These are phyloP conservation scores for Ispidina picta DNA, from an alignment of 2,797 vertebrate species.

Conservation along the genomic window DNA sequence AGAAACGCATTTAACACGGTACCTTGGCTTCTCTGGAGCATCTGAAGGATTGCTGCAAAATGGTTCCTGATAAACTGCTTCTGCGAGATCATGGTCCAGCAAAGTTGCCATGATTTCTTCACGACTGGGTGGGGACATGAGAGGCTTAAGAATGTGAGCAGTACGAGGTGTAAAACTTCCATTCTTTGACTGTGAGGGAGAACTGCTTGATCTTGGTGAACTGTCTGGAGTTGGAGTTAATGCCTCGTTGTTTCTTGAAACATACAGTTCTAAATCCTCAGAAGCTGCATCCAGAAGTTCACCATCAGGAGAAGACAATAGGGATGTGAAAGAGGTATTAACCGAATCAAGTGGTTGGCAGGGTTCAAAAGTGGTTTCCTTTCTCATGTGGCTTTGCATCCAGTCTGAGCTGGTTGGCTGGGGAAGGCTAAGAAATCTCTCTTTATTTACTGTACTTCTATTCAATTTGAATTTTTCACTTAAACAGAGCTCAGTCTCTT, in stretches of 20 bases:
- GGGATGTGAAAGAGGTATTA: conserved; percentile 83
- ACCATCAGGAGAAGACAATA: conserved; percentile 81
- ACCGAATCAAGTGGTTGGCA: conserved; percentile 82
- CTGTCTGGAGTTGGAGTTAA: conserved; percentile 92
- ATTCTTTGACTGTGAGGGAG: conserved; percentile 89
- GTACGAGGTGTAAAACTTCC: conserved; percentile 83
- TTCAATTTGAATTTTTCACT: conserved; percentile 77
- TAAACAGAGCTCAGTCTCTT: conserved; percentile 69
- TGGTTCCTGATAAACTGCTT: conserved; percentile 93
- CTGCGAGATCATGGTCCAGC: conserved; percentile 90
- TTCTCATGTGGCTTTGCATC: conserved; percentile 81
- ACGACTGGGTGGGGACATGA: conserved; percentile 96
- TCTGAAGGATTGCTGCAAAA: conserved; percentile 97
- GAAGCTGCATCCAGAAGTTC: conserved; percentile 86
- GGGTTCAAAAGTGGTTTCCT: conserved; percentile 80
- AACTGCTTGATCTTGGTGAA: conserved; percentile 92
- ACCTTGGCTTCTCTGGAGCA: conserved; percentile 93
- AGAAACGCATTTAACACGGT: conserved; percentile 54
- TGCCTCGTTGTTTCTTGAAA: conserved; percentile 83
- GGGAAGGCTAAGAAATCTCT: conserved; percentile 86
- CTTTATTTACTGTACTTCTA: conserved; percentile 79
- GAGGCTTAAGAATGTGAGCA: conserved; percentile 92
- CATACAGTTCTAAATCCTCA: conserved; percentile 84
- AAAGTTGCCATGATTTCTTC: conserved; percentile 95
- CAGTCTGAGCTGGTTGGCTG: conserved; percentile 83